Conservation (phyloP, 1,140 invertebrate genomes). For the Achroia grisella region DNA sequence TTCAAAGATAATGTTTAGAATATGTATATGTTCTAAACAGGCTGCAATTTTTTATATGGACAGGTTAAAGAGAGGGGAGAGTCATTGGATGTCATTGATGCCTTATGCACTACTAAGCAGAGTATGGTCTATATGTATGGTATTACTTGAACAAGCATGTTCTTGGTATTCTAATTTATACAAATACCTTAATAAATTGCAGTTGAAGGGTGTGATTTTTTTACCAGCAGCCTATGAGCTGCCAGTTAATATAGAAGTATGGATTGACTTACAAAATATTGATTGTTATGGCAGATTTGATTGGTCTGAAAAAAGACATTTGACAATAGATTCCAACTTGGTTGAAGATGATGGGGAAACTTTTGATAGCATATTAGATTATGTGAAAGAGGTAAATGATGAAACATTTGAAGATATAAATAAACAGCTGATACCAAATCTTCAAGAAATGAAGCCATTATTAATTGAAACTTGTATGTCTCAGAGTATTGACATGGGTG, state of each 20-base stretch:
- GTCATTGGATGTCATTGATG: conserved; percentile 72
- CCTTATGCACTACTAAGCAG: conserved; percentile 73
- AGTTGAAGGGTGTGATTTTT: conserved; percentile 68
- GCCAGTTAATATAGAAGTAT: conserved; percentile 65
- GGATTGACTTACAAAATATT: conserved; percentile 70
- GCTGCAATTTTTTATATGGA: conserved; percentile 71
- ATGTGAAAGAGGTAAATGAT: conserved; percentile 44
- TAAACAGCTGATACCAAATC: background rate
- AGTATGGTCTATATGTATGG: conserved; percentile 74
- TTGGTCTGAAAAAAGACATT: conserved; percentile 39
- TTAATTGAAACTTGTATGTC: background rate
- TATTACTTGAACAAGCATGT: conserved; percentile 67
- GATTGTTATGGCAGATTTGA: conserved; percentile 48
- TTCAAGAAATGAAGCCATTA: background rate
- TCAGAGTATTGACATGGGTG: conserved; percentile 5
- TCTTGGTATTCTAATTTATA: conserved; percentile 72
- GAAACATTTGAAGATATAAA: conserved; percentile 9
- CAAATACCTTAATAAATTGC: conserved; percentile 50
- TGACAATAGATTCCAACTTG: conserved; percentile 24
- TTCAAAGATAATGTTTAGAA: conserved; percentile 72
- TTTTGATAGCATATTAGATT: conserved; percentile 46
- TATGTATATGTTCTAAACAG: conserved; percentile 63
- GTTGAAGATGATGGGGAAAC: conserved; percentile 33
- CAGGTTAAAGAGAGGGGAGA: conserved; percentile 73
- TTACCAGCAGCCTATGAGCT: conserved; percentile 64